Evolutionary conservation across 2,113 vertebrate species (phyloP).

Genomic region (Bos javanicus): DNA sequence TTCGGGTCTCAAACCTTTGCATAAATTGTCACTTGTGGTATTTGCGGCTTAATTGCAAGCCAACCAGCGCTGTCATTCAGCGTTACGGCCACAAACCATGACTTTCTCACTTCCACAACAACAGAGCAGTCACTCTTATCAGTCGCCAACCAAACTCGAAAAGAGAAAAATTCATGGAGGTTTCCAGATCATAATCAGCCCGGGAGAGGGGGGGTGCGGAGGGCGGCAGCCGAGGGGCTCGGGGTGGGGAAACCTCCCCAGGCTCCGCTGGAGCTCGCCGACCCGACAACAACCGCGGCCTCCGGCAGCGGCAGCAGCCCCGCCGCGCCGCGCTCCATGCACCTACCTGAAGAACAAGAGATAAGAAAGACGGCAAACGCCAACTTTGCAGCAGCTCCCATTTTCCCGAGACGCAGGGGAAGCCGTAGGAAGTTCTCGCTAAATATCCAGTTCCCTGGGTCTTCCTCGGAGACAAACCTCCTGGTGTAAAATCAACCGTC

Average conservation of each 20-base stretch:
- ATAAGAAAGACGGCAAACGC: conserved; percentile 98
- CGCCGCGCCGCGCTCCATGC: conserved; percentile 43
- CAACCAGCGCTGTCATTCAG: conserved; percentile 66
- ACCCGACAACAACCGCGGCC: not conserved
- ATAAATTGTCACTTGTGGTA: conserved; percentile 72
- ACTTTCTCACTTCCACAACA: conserved; percentile 72
- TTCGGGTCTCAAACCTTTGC: conserved; percentile 53
- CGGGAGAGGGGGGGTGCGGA: not conserved
- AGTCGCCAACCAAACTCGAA: conserved; percentile 35
- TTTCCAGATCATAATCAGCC: conserved; percentile 33
- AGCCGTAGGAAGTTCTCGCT: conserved; percentile 77
- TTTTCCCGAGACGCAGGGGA: conserved; percentile 86
- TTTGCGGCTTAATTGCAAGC: conserved; percentile 66
- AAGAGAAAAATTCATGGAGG: conserved; percentile 32
- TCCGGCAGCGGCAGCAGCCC: not conserved
- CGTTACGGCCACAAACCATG: conserved; percentile 64
- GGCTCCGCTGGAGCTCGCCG: conserved; percentile 3
- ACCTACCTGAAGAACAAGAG: conserved; percentile 99
- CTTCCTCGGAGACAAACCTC: conserved; percentile 78
- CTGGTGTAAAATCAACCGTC: conserved; percentile 77
- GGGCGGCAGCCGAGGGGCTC: not conserved
- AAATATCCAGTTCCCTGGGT: conserved; percentile 80
- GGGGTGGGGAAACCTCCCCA: not conserved
- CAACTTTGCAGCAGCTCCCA: conserved; percentile 99
- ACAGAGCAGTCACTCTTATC: conserved; percentile 35